These are phyloP conservation scores for Tetragnatha versicolor DNA, from an alignment of 1,140 invertebrate genomes.

Conservation along the genomic window DNA sequence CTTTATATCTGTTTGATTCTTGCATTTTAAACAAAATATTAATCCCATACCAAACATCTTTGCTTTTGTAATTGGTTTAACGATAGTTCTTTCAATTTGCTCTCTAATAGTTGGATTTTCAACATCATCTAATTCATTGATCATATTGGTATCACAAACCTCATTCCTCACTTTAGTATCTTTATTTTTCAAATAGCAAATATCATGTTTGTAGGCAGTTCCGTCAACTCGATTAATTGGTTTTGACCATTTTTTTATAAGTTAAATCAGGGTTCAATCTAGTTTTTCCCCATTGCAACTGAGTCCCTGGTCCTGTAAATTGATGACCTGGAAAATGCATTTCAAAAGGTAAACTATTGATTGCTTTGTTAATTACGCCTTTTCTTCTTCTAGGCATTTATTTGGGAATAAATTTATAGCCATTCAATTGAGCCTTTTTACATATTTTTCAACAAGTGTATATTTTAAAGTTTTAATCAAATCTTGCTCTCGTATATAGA, in stretches of 20 bases:
- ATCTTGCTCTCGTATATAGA: not conserved
- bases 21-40: constrained; percentile 39
- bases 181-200: constrained; percentile 63
- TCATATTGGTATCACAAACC: constrained; percentile 62
- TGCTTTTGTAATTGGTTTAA: constrained; percentile 38
- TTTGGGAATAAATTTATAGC: constrained; percentile 25
- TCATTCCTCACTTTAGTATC: constrained; percentile 59
- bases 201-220: constrained; percentile 66
- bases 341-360: constrained; percentile 14
- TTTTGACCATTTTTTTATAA: not conserved
- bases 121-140: constrained; percentile 14
- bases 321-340: constrained; percentile 1
- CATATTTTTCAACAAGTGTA: not conserved
- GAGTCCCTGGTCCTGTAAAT: constrained; percentile 1
- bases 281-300: constrained; percentile 54
- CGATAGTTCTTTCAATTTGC: not conserved
- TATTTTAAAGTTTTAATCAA: not conserved
- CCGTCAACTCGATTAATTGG: constrained; percentile 59
- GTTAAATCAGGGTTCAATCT: constrained; percentile 13
- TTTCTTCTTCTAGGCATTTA: not conserved
- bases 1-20: not conserved
- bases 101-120: not conserved
- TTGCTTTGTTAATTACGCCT: not conserved
- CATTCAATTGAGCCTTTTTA: constrained; percentile 5
- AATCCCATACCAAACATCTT: constrained; percentile 22